Evolutionary conservation across 2,113 vertebrate genomes (phyloP).

Genomic region (Phaethon lepturus): DNA sequence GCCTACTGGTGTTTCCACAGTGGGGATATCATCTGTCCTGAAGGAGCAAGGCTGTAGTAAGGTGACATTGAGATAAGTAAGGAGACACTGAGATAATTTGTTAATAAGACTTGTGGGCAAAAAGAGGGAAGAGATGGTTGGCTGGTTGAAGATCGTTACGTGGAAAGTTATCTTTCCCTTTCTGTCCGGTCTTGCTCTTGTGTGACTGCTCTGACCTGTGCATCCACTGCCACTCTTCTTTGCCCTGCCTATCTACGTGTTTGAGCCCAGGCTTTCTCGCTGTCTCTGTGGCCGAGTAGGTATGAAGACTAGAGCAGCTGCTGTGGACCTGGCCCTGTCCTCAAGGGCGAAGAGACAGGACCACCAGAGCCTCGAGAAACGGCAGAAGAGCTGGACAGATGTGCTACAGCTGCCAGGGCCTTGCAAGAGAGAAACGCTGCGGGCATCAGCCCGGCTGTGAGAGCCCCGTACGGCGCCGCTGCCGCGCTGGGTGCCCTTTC

Average conservation of each 20-base stretch:
- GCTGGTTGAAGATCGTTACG: fast-evolving
- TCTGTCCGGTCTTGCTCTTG: neutral
- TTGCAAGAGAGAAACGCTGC: neutral
- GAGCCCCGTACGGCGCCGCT: no score
- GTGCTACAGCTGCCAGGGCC: fast-evolving
- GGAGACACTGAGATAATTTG: neutral
- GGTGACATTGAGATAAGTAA: neutral
- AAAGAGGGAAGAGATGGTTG: neutral
- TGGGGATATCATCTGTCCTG: neutral
- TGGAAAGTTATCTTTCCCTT: neutral
- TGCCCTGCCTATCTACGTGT: fast-evolving
- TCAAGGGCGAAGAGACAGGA: neutral
- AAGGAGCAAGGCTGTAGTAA: neutral
- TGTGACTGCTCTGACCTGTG: neutral
- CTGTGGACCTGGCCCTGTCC: neutral
- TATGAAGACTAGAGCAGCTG: neutral
- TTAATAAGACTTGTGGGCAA: neutral
- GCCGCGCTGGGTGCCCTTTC: fast-evolving
- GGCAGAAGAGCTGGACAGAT: neutral
- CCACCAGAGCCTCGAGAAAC: neutral
- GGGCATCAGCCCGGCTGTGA: neutral
- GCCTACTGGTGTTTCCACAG: neutral
- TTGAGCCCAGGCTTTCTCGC: neutral
- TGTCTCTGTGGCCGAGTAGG: neutral
- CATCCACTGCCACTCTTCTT: neutral